Conservation (phyloP, 1,140 invertebrate genomes). For the Berghia stephanieae region DNA sequence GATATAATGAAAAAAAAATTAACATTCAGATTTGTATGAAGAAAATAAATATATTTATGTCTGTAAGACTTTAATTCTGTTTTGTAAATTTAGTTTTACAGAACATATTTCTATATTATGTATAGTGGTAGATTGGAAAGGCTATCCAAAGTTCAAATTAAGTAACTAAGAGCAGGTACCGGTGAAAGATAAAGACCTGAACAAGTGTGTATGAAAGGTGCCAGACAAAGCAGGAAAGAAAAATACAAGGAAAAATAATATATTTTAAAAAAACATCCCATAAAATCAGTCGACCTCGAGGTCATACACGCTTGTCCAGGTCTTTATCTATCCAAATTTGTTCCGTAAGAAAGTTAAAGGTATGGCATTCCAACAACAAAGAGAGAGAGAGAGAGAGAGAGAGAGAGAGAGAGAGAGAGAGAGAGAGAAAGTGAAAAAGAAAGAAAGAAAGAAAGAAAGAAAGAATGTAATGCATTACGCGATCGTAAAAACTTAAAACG, state of each 20-base stretch:
- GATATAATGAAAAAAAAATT: no score
- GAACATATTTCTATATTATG: no score
- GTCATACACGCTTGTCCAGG: neutral
- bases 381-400: slow-evolving; percentile 30
- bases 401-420: slow-evolving; percentile 27
- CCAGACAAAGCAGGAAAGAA: neutral
- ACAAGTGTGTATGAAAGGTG: no score
- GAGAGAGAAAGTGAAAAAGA: slow-evolving; percentile 10
- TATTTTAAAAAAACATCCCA: neutral
- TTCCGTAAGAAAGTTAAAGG: neutral
- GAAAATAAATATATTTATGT: no score
- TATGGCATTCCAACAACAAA: neutral
- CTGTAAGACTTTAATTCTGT: no score
- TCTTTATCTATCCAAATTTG: neutral
- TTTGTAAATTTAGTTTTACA: no score
- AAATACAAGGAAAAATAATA: neutral
- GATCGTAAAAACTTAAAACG: no score
- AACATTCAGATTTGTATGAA: no score
- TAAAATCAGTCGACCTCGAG: neutral
- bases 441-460: neutral
- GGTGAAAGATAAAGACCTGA: no score
- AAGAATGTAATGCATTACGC: neutral
- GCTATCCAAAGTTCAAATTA: no score
- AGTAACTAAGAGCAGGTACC: no score
- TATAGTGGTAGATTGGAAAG: no score